Evolutionary conservation across 2,113 vertebrate genomes (phyloP), one percentile per base, ranked within the genome.

Genomic region (Triplophysa tibetana): DNA sequence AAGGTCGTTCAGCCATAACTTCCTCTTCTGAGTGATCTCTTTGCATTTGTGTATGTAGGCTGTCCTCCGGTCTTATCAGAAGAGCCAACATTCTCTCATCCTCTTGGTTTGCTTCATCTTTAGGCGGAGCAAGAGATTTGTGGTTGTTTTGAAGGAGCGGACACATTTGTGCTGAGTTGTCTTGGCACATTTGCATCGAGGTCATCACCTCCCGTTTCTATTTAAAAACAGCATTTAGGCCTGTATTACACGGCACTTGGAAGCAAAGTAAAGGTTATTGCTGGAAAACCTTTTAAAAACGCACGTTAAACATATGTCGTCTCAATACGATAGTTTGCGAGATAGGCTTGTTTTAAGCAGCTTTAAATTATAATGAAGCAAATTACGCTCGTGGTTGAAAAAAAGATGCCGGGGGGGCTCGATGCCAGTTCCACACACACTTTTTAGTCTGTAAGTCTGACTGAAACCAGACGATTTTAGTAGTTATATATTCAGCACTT

Each of bases 1-100:
- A 65, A 45, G 81, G 78, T 61, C 29, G 66, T 68, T 70, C 50
- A 81, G 83, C 77, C 81, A 78, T 81, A 73, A 75, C 81, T 84
- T 88, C 84, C 81, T 68, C 80, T 84, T 77, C 63, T 73, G 62
- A 72, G 70, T 77, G 75, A 64, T 70, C 58, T 63, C 79, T 83
- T 75, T 66, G 70, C 63, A 75, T 81, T 81, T 79, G 88, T 61
- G 61, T 26, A 69, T 83, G 68, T 43, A 72, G 77, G 68, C 85
- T 73, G 58, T 24, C 58, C 79, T 77, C 10, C 54, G 43, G 23
- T 84, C 89, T 91, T 92, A 92, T 92, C 91, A 89, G 86, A 70
- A 45, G 29, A 50, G 50, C 52, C 83, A 63, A 83, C 85, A 81
- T 81, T 43, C 17, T 54, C 82, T 74, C 82, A 80, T 75, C 81